Conservation (phyloP, 2,113 vertebrate genomes). For the Glaucidium brasilianum region DNA sequence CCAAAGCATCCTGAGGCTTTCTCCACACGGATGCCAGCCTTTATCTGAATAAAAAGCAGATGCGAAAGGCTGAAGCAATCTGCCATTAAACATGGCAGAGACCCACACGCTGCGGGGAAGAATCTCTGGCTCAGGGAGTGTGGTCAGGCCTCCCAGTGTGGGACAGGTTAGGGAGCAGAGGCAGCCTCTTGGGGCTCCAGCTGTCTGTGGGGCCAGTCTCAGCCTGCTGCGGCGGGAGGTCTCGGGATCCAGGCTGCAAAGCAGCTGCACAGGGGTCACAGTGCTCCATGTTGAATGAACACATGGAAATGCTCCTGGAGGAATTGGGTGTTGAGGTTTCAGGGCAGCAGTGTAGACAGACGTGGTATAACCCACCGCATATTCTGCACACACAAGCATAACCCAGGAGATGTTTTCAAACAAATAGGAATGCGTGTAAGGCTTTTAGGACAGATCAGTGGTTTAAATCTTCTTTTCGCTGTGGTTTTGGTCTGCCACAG, state of each 20-base stretch:
- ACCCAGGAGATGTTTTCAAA: not conserved
- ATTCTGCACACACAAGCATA: not conserved
- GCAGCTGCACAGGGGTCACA: not conserved
- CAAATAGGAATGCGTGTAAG: not conserved
- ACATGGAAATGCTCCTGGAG: not conserved
- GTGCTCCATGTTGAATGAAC: not conserved
- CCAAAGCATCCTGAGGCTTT: not conserved
- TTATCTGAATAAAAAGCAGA: not conserved
- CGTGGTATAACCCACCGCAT: not conserved
- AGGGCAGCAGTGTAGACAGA: fast-evolving
- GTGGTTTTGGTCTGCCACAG: not conserved
- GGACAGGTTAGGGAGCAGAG: not conserved
- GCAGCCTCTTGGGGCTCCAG: not conserved
- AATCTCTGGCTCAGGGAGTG: fast-evolving
- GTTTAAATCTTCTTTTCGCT: not conserved
- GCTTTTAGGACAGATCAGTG: not conserved
- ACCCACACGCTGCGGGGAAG: not conserved
- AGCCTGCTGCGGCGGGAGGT: not conserved
- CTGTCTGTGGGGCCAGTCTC: not conserved
- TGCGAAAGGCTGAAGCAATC: not conserved
- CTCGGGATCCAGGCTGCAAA: not conserved
- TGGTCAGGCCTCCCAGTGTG: fast-evolving
- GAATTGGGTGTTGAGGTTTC: not conserved
- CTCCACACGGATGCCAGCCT: fast-evolving
- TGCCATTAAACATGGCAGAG: not conserved